Percentiles rank a stretch among this genome's conserved stretches.
phyloP scores from a whole-genome alignment of 1,140 invertebrate species.

The Drosophila tani region DNA sequence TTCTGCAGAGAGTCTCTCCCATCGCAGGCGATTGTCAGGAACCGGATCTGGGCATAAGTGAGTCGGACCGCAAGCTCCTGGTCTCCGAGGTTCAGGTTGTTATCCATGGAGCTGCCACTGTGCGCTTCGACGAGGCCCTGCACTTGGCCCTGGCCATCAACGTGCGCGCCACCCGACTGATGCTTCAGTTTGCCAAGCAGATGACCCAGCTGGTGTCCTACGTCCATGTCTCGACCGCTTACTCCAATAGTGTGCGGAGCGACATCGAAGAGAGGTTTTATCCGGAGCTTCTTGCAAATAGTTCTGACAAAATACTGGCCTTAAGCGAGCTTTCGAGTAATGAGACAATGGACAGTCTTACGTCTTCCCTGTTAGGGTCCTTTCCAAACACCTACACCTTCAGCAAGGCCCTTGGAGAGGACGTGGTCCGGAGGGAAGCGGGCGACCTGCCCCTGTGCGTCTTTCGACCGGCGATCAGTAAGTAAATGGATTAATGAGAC shows the following conservation, averaged over 20 bases:
- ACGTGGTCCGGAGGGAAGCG: constrained; percentile 88
- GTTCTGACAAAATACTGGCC: constrained; percentile 88
- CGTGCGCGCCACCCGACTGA: constrained; percentile 86
- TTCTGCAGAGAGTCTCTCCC: constrained; percentile 55
- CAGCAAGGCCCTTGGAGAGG: constrained; percentile 93
- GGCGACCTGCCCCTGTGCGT: constrained; percentile 89
- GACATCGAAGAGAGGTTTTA: constrained; percentile 90
- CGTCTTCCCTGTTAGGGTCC: constrained; percentile 88
- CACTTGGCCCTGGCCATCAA: constrained; percentile 87
- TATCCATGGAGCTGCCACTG: constrained; percentile 94
- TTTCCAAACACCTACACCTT: constrained; percentile 94
- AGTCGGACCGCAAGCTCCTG: constrained; percentile 85
- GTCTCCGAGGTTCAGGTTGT: constrained; percentile 87
- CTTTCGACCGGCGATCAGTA: constrained; percentile 90
- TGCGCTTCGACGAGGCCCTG: constrained; percentile 92
- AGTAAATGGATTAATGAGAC: constrained; percentile 79
- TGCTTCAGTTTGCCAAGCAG: constrained; percentile 86
- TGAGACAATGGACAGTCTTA: constrained; percentile 88
- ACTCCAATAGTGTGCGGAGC: constrained; percentile 88
- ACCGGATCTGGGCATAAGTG: constrained; percentile 88
- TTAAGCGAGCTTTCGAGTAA: constrained; percentile 85
- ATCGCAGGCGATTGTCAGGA: constrained; percentile 87
- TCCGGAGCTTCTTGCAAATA: constrained; percentile 86
- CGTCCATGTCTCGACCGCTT: constrained; percentile 91
- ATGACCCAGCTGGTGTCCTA: constrained; percentile 89